These are phyloP conservation scores for Listronotus oregonensis DNA, from an alignment of 1,140 invertebrate genomes.

Conservation along the genomic window DNA sequence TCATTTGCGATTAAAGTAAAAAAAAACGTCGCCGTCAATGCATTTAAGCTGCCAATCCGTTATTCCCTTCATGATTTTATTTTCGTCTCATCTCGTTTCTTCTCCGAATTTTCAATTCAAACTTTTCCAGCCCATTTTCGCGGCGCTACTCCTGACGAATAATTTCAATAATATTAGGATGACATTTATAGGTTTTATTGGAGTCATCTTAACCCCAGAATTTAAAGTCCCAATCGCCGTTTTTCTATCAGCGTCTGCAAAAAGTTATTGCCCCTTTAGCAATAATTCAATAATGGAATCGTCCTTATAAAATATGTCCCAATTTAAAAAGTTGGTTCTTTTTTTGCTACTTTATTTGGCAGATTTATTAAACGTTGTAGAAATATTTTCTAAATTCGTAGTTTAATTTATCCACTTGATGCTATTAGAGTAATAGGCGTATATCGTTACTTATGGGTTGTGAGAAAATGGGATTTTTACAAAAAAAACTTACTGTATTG, in stretches of 20 bases:
- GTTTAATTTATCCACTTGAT: too few relatives aligned
- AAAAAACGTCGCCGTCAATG: too few relatives aligned
- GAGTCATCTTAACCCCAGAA: constrained; percentile 12
- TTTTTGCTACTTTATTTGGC: too few relatives aligned
- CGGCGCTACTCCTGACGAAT: constrained; percentile 18
- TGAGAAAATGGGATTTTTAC: too few relatives aligned
- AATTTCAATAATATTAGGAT: constrained; percentile 26
- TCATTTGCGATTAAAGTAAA: too few relatives aligned
- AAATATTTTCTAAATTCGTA: too few relatives aligned
- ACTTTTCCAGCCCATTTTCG: constrained; percentile 13
- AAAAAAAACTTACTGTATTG: too few relatives aligned
- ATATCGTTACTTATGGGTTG: too few relatives aligned
- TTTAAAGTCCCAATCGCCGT: constrained; percentile 12
- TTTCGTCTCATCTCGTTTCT: constrained; percentile 13
- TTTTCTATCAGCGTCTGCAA: constrained; percentile 17
- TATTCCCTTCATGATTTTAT: constrained; percentile 13
- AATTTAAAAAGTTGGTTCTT: too few relatives aligned
- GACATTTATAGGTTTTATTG: constrained; percentile 24
- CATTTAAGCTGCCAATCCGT: background rate
- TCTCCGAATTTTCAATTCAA: constrained; percentile 20
- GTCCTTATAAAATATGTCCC: background rate
- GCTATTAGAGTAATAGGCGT: too few relatives aligned
- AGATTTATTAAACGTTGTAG: too few relatives aligned
- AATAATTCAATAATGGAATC: constrained; percentile 12
- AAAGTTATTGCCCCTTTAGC: constrained; percentile 16